phyloP scores from a whole-genome alignment of 1,140 invertebrate species.

The Anastatus disparis region DNA sequence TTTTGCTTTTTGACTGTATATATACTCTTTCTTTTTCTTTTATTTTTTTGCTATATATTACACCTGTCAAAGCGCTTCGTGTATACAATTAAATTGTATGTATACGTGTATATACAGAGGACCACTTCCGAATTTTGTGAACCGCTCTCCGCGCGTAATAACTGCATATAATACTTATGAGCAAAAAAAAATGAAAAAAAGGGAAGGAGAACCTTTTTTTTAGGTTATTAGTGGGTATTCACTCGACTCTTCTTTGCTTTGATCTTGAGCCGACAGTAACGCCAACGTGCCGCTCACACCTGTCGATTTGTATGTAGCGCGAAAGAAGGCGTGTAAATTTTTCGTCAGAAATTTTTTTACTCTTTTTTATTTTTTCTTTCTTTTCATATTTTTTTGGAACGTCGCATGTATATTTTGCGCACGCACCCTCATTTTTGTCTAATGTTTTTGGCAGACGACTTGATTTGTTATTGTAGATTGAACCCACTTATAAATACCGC shows the following conservation, averaged over 20 bases:
- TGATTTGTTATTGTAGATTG: no score
- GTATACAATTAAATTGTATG: conserved; percentile 14
- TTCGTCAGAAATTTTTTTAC: background rate
- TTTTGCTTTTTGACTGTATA: no score
- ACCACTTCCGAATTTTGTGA: conserved; percentile 24
- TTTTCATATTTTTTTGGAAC: no score
- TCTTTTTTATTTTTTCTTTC: no score
- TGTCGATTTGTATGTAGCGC: conserved; percentile 22
- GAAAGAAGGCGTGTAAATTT: conserved; percentile 12
- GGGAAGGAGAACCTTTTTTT: background rate
- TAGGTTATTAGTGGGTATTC: conserved; percentile 31
- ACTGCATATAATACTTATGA: background rate
- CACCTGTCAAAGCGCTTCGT: background rate
- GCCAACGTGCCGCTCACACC: conserved; percentile 22
- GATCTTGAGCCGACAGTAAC: conserved; percentile 12
- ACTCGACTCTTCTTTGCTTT: conserved; percentile 11
- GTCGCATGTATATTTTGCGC: no score
- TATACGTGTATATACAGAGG: background rate
- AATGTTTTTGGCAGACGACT: no score
- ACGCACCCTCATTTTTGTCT: no score
- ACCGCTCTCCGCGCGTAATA: conserved; percentile 21
- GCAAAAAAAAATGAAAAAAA: background rate
- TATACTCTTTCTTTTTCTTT: no score
- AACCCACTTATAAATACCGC: no score
- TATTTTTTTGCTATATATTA: conserved; percentile 5